A percentile compares a stretch with the other conserved stretches of the same genome.
These are phyloP conservation scores for Cheilosia grossa DNA, from an alignment of 2,888 invertebrate genomes.

Conservation along the genomic window DNA sequence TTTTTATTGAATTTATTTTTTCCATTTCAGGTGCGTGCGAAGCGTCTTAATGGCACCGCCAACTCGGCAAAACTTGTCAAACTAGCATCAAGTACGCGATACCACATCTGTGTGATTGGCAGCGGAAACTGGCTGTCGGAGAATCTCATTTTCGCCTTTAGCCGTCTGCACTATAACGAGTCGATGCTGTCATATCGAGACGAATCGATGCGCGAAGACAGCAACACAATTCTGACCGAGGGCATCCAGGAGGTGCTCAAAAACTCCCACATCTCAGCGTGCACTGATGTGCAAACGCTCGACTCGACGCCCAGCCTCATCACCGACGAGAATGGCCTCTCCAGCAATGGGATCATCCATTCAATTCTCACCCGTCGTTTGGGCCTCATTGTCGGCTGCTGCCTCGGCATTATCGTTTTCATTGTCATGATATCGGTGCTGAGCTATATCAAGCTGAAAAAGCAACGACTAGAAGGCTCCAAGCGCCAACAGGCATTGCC, in stretches of 20 bases:
- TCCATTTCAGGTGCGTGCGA: slow-evolving; percentile 88
- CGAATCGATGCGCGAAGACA: slow-evolving; percentile 50
- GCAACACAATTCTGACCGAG: slow-evolving; percentile 86
- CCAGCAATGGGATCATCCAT: slow-evolving; percentile 88
- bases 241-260: slow-evolving; percentile 85
- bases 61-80: slow-evolving; percentile 90
- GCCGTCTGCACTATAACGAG: slow-evolving; percentile 81
- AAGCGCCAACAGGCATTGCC: slow-evolving; percentile 89
- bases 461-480: slow-evolving; percentile 88
- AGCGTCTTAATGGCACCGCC: slow-evolving; percentile 88
- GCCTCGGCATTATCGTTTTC: slow-evolving; percentile 93
- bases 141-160: slow-evolving; percentile 80
- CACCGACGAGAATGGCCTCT: slow-evolving; percentile 85
- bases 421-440: slow-evolving; percentile 92
- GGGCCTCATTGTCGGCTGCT: slow-evolving; percentile 93
- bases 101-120: slow-evolving; percentile 94
- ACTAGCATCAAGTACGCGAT: slow-evolving; percentile 91
- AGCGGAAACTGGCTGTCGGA: slow-evolving; percentile 89
- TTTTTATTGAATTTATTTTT: not conserved
- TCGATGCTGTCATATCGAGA: slow-evolving; percentile 72
- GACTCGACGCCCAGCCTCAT: slow-evolving; percentile 87
- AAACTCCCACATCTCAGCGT: slow-evolving; percentile 90
- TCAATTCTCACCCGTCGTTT: slow-evolving; percentile 91
- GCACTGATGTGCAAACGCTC: slow-evolving; percentile 90
- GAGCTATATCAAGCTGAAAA: slow-evolving; percentile 93